A percentile compares a stretch with the other conserved stretches of the same genome.
phyloP scores from a whole-genome alignment of 2,888 invertebrate species.

The Loripinus fragilis region DNA sequence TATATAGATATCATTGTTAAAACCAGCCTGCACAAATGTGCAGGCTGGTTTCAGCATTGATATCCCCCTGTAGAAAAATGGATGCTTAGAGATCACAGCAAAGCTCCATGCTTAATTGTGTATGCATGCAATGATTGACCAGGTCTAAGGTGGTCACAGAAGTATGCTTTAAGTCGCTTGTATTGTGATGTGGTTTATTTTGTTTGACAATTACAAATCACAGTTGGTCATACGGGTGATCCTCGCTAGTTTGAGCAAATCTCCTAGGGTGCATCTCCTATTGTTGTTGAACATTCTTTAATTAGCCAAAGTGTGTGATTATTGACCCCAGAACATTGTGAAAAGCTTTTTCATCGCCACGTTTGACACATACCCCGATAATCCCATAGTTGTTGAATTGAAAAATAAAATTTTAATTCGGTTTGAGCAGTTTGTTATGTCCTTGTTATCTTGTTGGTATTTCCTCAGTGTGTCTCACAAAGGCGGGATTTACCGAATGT shows the following conservation, averaged over 20 bases:
- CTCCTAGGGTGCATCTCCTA: conserved; percentile 7
- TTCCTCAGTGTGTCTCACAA: background rate
- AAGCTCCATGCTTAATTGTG: no score
- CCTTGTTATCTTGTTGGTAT: background rate
- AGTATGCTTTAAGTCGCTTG: no score
- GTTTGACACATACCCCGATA: conserved; percentile 9
- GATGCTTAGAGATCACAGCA: no score
- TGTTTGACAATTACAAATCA: conserved; percentile 17
- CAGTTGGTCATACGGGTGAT: conserved; percentile 19
- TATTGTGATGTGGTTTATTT: no score
- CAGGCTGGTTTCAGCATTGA: no score
- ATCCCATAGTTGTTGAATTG: conserved; percentile 3
- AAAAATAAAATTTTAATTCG: conserved; percentile 7
- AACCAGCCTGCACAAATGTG: no score
- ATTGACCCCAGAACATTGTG: conserved; percentile 13
- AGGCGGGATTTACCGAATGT: background rate
- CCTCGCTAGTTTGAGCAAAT: background rate
- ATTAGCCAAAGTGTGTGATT: conserved; percentile 7
- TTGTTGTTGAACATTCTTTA: conserved; percentile 20
- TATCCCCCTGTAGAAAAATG: no score
- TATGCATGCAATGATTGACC: no score
- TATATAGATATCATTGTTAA: no score
- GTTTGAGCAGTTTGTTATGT: conserved; percentile 5
- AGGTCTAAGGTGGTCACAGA: no score
- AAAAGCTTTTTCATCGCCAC: background rate